These are phyloP conservation scores for Dioctria linearis DNA, from an alignment of 2,888 invertebrate species.

Conservation along the genomic window DNA sequence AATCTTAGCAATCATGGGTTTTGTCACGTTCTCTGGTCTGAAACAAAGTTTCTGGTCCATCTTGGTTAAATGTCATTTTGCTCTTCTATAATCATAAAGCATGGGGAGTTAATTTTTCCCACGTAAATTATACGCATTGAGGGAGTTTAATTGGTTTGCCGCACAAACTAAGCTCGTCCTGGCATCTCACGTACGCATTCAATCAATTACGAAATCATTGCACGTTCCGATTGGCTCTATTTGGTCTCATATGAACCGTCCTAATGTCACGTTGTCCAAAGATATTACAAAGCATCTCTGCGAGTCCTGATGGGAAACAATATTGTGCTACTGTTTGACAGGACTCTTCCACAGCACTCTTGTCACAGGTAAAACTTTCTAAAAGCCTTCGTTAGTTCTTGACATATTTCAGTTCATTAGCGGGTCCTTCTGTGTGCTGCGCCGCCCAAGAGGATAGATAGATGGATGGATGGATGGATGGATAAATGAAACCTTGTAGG, in stretches of 20 bases:
- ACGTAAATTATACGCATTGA: conserved; percentile 46
- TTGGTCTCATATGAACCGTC: conserved; percentile 56
- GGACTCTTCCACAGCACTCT: conserved; percentile 23
- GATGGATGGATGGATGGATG: background rate
- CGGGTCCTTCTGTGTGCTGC: conserved; percentile 20
- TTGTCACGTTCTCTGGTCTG: no score
- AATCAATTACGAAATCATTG: conserved; percentile 55
- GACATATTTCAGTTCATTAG: conserved; percentile 56
- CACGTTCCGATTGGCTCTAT: conserved; percentile 58
- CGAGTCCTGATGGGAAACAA: conserved; percentile 4
- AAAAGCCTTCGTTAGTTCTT: conserved; percentile 56
- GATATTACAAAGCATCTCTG: conserved; percentile 31
- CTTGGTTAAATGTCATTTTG: no score
- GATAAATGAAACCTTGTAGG: background rate
- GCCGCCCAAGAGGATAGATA: conserved; percentile 21
- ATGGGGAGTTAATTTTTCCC: no score
- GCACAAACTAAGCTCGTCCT: conserved; percentile 1
- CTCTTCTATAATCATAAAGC: conserved; percentile 1
- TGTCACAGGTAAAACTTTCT: conserved; percentile 56
- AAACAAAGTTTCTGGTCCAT: no score
- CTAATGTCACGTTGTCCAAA: conserved; percentile 53
- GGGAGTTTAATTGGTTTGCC: conserved; percentile 44
- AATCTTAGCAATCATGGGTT: no score
- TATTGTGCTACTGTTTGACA: conserved; percentile 26
- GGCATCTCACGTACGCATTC: conserved; percentile 57